Evolutionary conservation across 2,888 invertebrate species (phyloP).

Genomic region (Hermodice carunculata): DNA sequence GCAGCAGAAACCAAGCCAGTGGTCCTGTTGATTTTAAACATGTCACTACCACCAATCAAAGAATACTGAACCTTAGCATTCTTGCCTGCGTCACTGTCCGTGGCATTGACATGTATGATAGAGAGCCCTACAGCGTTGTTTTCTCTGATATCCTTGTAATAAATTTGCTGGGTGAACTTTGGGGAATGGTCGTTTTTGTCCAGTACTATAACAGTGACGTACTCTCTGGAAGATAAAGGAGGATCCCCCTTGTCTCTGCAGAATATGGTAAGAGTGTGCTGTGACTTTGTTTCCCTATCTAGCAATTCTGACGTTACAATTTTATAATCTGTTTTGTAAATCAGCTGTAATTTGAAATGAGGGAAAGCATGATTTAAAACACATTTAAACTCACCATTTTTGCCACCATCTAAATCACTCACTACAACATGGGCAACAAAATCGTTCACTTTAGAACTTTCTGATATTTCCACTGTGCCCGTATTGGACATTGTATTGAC

Average conservation of each 20-base stretch:
- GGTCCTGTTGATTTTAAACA: constrained; percentile 25
- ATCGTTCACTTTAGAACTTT: constrained; percentile 53
- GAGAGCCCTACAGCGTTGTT: constrained; percentile 23
- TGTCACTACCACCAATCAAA: background rate
- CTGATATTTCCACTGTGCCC: constrained; percentile 43
- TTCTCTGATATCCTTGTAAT: constrained; percentile 29
- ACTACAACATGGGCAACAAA: constrained; percentile 63
- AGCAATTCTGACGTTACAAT: constrained; percentile 36
- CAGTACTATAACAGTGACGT: constrained; percentile 21
- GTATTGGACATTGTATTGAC: constrained; percentile 73
- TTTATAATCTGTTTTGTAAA: constrained; percentile 30
- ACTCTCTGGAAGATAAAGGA: constrained; percentile 36
- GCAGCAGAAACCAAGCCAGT: constrained; percentile 31
- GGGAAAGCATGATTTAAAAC: constrained; percentile 52
- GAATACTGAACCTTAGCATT: constrained; percentile 55
- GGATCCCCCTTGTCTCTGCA: constrained; percentile 61
- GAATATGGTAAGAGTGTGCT: constrained; percentile 51
- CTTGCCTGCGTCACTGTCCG: constrained; percentile 45
- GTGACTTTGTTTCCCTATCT: constrained; percentile 52
- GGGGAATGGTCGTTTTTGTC: constrained; percentile 39
- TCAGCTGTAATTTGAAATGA: constrained; percentile 24
- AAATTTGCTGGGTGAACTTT: constrained; percentile 20
- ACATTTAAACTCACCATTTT: constrained; percentile 60
- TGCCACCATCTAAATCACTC: constrained; percentile 58
- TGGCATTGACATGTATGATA: constrained; percentile 29